Evolutionary conservation across 2,888 invertebrate species (phyloP), one percentile per base, ranked within the genome.

Genomic region (Sabatieria punctata): DNA sequence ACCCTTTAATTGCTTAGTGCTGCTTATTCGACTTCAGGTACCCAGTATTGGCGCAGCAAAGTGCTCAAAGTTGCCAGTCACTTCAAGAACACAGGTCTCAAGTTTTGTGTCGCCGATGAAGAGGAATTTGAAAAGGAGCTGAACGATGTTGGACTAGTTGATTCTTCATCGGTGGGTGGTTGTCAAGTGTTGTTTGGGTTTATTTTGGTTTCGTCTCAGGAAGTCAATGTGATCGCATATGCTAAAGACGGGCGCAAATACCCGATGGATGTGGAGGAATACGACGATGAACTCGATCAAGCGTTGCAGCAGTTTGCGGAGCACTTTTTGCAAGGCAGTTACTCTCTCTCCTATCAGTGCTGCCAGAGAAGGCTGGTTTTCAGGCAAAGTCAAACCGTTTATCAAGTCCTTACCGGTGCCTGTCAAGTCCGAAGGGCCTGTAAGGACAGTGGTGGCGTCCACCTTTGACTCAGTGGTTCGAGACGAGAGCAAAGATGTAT

Each of bases 61-160:
- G 65, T 75, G 25, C 63, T 73, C 2, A 61, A 66, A 39, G 68
- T 75, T 43, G 75, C 75, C 25, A 69, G 71, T 44, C 67, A 72
- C 50, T 61, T 52, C 48, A 59, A 55, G 44, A 54, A 61, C 49
- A 21, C n/a, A 27, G 57, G n/a, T 19, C 64, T 55, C 48, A 52
- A 63, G 15, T 75, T 75, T 60, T 73, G 71, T 22, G 64, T 75
- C 18, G 68, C 71, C 22, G 70, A 74, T 57, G 75, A 75, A 54
- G 72, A 74, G 18, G 71, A 72, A 22, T 70, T 65, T 54, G 60
- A 62, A 11, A 61, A 66, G 15, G 68, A 71, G 49, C 52, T 74
- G 37, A 56, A 68, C 49, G 64, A 65, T 36, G 64, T 66, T 1
- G 60, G 62, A 26, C 24, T 18, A 33, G 33, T 33, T 18, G n/a